phyloP scores from a whole-genome alignment of 2,888 invertebrate genomes.

The Cacoxenus indagator region DNA sequence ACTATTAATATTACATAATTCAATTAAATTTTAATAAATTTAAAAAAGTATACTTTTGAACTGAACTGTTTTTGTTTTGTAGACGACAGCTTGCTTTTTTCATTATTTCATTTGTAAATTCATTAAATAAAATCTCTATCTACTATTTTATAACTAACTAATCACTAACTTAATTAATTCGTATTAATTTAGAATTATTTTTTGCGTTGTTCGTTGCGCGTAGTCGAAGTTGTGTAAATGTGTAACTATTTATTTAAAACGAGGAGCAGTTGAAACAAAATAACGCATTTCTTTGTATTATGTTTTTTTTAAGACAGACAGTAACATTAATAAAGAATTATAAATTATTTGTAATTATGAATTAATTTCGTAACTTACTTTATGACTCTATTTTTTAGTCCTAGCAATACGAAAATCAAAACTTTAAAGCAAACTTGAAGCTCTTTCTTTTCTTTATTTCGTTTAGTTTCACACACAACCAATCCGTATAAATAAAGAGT shows the following conservation, averaged over 20 bases:
- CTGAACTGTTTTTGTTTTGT: conserved; percentile 11
- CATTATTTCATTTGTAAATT: conserved; percentile 55
- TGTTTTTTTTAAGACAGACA: background rate
- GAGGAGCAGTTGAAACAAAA: background rate
- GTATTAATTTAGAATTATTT: conserved; percentile 30
- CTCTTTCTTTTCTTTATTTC: conserved; percentile 8
- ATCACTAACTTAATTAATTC: conserved; percentile 41
- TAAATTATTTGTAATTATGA: background rate
- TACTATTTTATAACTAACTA: conserved; percentile 13
- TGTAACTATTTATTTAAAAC: conserved; percentile 56
- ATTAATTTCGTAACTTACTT: conserved; percentile 5
- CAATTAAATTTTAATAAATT: conserved; percentile 18
- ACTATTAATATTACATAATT: conserved; percentile 19
- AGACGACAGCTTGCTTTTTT: conserved; percentile 28
- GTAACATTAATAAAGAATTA: conserved; percentile 42
- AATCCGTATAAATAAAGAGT: conserved; percentile 18
- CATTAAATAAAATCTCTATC: conserved; percentile 40
- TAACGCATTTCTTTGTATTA: background rate
- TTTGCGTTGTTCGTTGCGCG: conserved; percentile 35
- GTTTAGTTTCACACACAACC: conserved; percentile 5
- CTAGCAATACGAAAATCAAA: background rate
- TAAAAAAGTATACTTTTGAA: too few species aligned
- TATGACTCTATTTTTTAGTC: background rate
- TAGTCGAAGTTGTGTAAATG: conserved; percentile 56
- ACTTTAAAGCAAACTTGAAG: background rate